phyloP scores from a whole-genome alignment of 2,888 invertebrate species.

The Petrophora chlorosata region DNA sequence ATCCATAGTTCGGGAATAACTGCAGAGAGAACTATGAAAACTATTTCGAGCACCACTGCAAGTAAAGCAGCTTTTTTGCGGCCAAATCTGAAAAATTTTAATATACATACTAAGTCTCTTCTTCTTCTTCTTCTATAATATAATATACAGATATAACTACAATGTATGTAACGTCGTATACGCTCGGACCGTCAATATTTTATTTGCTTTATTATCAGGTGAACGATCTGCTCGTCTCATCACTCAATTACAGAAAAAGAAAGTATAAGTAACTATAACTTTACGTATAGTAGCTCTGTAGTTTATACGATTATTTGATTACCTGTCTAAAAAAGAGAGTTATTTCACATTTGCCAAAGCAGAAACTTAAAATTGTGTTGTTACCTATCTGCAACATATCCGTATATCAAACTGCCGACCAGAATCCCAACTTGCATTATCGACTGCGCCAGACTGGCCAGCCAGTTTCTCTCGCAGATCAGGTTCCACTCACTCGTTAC shows the following conservation, averaged over 20 bases:
- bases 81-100: conserved; percentile 82
- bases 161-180: too few relatives aligned
- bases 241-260: too few relatives aligned
- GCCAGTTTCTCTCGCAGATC: conserved; percentile 80
- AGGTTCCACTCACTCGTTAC: conserved; percentile 85
- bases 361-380: neutral
- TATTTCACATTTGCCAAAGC: neutral
- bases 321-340: too few relatives aligned
- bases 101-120: neutral
- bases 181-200: too few relatives aligned
- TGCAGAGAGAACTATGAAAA: conserved; percentile 81
- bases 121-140: too few relatives aligned
- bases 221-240: too few relatives aligned
- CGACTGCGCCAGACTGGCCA: conserved; percentile 82
- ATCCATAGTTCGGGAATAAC: conserved; percentile 83
- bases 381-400: conserved; percentile 79
- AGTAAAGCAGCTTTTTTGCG: conserved; percentile 85
- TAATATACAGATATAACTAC: too few relatives aligned
- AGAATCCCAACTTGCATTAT: conserved; percentile 83
- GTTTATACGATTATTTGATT: too few relatives aligned
- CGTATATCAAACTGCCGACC: conserved; percentile 80
- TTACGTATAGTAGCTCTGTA: too few relatives aligned
- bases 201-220: too few relatives aligned
- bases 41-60: conserved; percentile 80
- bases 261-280: too few relatives aligned